Base-by-base conservation (phyloP, 2,888 invertebrate genomes). In the Drosophila limbata region DNA sequence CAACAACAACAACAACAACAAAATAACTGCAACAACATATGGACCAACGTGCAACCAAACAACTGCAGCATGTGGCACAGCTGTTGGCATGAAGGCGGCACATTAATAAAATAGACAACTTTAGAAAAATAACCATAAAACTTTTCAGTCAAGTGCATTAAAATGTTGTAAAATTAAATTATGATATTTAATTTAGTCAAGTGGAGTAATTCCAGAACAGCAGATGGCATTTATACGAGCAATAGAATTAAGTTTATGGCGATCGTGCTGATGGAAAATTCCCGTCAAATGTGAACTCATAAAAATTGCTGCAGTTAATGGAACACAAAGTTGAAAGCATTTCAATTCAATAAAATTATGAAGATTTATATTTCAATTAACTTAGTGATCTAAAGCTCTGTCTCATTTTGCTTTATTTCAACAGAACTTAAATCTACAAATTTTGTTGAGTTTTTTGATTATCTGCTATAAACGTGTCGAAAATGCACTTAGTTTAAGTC, bases 111-210 rank as follows among this genome's bases (percentile, higher is more conserved):
- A 77, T 67, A 68, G 78, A 73, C 52, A 77, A 67, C 59, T 61
- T 28, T 57, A 48, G 9, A 39, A 42, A n/a, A 47, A 56, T 10
- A 51, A 35, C 44, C 55, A 56, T 56, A 61, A 57, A 60, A 52
- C 61, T 45, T 56, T 51, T 64, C 28, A 63, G 45, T 35, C 56
- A 84, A 86, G 87, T 89, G 84, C 84, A 89, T 89, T 88, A 73
- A 88, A 86, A 87, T 69, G 75, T 68, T 70, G 64, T 84, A 60
- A 71, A 82, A 57, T 48, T 40, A 72, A 76, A 85, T 85, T 63
- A 84, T 88, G 81, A 69, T 80, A 83, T 83, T 89, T 78, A 69
- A 84, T 84, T 69, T 63, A 81, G 72, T 71, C 87, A 78, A 78
- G 87, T 86, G 81, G 50, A 52, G 57, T 45, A 39, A 37, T 59